Percentiles rank a stretch among this genome's conserved stretches.
Evolutionary conservation across 2,888 invertebrate genomes (phyloP).

Genomic region (Clivina fossor): DNA sequence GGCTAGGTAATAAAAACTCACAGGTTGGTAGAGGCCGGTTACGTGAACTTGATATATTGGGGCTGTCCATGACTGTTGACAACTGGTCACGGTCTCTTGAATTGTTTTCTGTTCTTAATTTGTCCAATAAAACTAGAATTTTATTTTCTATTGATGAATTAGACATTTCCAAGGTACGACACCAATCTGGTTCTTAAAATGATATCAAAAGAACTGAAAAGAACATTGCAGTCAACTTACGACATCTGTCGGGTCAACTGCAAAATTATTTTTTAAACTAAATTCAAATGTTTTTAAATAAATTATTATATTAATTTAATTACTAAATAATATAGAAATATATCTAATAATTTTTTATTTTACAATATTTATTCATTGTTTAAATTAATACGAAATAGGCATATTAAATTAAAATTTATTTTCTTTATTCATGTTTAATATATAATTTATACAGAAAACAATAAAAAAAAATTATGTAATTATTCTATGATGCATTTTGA

Average conservation of each 20-base stretch:
- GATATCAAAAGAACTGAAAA: conserved; percentile 30
- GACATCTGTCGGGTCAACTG: conserved; percentile 26
- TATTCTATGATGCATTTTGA: conserved; percentile 42
- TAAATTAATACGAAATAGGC: too few species aligned
- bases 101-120: conserved; percentile 65
- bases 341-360: too few species aligned
- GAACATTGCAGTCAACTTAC: conserved; percentile 18
- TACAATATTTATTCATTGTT: too few species aligned
- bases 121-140: conserved; percentile 80
- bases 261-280: too few species aligned
- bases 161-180: conserved; percentile 59
- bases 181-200: conserved; percentile 35
- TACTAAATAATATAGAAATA: too few species aligned
- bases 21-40: conserved; percentile 51
- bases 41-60: conserved; percentile 53
- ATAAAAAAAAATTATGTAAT: not conserved
- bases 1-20: conserved; percentile 32
- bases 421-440: not conserved
- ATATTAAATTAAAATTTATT: not conserved
- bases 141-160: conserved; percentile 75
- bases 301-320: too few species aligned
- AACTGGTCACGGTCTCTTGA: conserved; percentile 51
- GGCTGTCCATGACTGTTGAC: conserved; percentile 50
- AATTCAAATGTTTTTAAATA: too few species aligned
- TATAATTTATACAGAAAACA: not conserved